A percentile compares a stretch with the other conserved stretches of the same genome.
phyloP scores from a whole-genome alignment of 2,113 vertebrate genomes.

The Tupaia chinensis region DNA sequence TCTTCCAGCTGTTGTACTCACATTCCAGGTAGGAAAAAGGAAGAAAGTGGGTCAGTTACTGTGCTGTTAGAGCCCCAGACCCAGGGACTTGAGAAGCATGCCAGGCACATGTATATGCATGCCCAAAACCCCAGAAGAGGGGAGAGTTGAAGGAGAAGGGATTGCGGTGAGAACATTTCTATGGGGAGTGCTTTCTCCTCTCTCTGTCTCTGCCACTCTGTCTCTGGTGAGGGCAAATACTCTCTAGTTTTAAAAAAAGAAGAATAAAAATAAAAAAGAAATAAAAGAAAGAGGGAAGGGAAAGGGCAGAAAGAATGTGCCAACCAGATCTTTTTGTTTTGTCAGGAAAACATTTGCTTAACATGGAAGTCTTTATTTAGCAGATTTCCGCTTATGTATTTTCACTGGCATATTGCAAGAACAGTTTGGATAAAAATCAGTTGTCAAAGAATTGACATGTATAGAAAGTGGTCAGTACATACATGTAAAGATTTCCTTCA shows the following conservation, averaged over 20 bases:
- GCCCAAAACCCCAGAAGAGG: no score
- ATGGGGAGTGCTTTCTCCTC: no score
- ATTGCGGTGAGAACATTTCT: no score
- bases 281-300: neutral
- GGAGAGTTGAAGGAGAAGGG: no score
- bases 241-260: no score
- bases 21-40: neutral
- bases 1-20: neutral
- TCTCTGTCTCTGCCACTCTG: no score
- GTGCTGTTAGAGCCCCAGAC: no score
- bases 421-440: neutral
- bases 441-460: slow-evolving; percentile 8
- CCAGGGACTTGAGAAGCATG: no score
- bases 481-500: neutral
- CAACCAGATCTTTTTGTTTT: neutral
- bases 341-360: neutral
- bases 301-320: neutral
- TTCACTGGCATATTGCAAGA: neutral
- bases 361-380: neutral
- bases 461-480: neutral
- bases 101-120: no score
- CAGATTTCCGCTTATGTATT: neutral
- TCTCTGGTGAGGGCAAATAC: no score
- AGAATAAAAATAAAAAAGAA: neutral
- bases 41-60: no score